Base-by-base conservation (phyloP, 37 sponge, comb jelly and placozoan species). In the Corticium candelabrum region DNA sequence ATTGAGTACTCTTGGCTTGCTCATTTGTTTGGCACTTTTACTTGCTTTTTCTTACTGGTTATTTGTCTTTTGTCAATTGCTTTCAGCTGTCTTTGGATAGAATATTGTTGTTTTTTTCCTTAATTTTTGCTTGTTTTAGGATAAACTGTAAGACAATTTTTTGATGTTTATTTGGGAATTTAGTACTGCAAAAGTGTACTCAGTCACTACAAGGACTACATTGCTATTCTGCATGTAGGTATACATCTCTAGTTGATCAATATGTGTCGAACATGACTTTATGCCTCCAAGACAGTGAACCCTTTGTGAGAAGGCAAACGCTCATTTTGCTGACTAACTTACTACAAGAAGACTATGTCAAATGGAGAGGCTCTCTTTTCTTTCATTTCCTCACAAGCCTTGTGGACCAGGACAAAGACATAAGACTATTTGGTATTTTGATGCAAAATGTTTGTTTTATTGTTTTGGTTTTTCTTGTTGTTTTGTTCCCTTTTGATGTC, bases 331-430 rank as follows among this genome's bases (percentile, higher is more conserved):
- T 43, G 11, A 43, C 56, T 43, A 40, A 3, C 77, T 4, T n/a
- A 27, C 38, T 85, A 5, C 88, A 93, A 80, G 94, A 93, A 50
- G 91, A 93, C 82, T 93, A 90, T 74, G 75, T 93, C 73, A 93
- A 93, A 79, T 87, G 82, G 88, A 84, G 79, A 38, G 94, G 91
- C 0, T 36, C 84, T 0, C 83, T 89, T 38, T 90, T 87, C 78
- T 93, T 80, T 73, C 84, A 82, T 3, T 85, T 87, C 30, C 43
- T 86, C 7, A 81, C 50, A 67, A 78, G 81, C n/a, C 77, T 92
- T 0, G 68, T 86, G 40, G 84, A 83, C 68, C 74, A 77, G 34
- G 41, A 81, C 36, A 33, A 34, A 1, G 73, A 89, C 35, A 40
- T 86, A 3, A 75, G 62, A 78, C 84, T 5, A 39, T 32, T 62